A percentile compares a stretch with the other conserved stretches of the same genome.
Evolutionary conservation across 2,888 invertebrate species (phyloP).

Genomic region (Leptothorax acervorum): DNA sequence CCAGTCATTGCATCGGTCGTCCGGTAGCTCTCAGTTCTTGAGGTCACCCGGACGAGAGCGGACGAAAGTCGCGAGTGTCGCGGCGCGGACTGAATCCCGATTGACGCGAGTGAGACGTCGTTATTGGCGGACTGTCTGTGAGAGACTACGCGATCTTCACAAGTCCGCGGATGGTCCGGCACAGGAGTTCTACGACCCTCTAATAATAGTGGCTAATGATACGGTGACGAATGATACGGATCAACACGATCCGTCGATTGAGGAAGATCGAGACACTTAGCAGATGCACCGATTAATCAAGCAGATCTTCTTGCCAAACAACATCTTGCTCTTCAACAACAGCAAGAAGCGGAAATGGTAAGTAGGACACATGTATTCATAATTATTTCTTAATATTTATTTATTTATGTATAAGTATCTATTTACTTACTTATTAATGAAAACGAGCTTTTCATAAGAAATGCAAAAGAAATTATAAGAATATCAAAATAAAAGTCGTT

Average conservation of each 20-base stretch:
- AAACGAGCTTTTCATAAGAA: no score
- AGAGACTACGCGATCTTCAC: constrained; percentile 16
- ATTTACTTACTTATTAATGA: no score
- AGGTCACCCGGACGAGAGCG: constrained; percentile 67
- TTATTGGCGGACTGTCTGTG: constrained; percentile 9
- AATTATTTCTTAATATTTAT: no score
- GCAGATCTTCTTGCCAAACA: no score
- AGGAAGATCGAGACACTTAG: constrained; percentile 38
- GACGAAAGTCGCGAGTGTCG: constrained; percentile 59
- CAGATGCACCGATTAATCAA: no score
- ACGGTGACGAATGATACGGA: constrained; percentile 52
- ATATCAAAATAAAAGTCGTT: no score
- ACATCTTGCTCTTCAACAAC: no score
- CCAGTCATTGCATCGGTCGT: constrained; percentile 84
- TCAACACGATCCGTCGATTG: constrained; percentile 45
- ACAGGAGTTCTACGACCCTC: constrained; percentile 23
- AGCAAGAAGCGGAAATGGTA: no score
- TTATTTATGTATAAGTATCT: no score
- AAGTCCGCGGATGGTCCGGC: constrained; percentile 18
- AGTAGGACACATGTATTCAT: no score
- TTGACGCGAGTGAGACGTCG: constrained; percentile 48
- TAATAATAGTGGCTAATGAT: constrained; percentile 44
- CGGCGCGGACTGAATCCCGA: constrained; percentile 55
- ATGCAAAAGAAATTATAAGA: no score
- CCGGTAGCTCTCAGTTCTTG: constrained; percentile 84